Evolutionary conservation across 2,888 invertebrate species (phyloP), one percentile per base, ranked within the genome.

Genomic region (Branchipolynoe longqiensis): DNA sequence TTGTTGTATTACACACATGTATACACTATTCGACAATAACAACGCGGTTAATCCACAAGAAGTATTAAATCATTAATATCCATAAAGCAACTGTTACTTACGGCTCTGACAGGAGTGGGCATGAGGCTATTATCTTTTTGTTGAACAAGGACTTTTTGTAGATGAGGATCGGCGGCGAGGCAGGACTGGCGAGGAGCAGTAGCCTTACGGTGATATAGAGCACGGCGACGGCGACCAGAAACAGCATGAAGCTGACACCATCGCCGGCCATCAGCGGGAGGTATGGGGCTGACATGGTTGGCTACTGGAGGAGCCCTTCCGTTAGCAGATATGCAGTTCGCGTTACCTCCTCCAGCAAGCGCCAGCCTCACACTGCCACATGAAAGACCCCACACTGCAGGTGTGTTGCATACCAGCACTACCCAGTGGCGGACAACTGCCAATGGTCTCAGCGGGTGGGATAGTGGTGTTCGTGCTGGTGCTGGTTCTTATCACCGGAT

Each of bases 91-190:
- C n/a, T n/a, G 12, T 38, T 83, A 88, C 92, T 91, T 89, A 93
- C 93, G 88, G 88, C 84, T 89, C 87, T 22, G 87, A 86, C 12
- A 92, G 88, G 25, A 90, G 90, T 0, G 91, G 90, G 87, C 92
- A 92, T 1, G 88, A 58, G 2, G 89, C 83, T 36, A 92, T 84
- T 0, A 92, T 87, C 8, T 88, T 85, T 31, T 81, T 36, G 73
- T 83, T 86, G 62, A 86, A 89, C 22, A 87, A 85, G 8, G 88
- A 86, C 25, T 89, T 86, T 74, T 88, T 90, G 86, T 88, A 91
- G 83, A 87, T 89, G 12, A 92, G 89, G 36, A 85, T 86, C 12
- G 92, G 92, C n/a, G 89, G 73, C 18, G 88, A 83, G 36, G 91
- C 87, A 0, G 86, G 82, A 56, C 90, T 90, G 58, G 90, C 88